Percentiles rank a stretch among this genome's conserved stretches.
phyloP scores from a whole-genome alignment of 2,797 vertebrate species.

The Anomalospiza imberbis region DNA sequence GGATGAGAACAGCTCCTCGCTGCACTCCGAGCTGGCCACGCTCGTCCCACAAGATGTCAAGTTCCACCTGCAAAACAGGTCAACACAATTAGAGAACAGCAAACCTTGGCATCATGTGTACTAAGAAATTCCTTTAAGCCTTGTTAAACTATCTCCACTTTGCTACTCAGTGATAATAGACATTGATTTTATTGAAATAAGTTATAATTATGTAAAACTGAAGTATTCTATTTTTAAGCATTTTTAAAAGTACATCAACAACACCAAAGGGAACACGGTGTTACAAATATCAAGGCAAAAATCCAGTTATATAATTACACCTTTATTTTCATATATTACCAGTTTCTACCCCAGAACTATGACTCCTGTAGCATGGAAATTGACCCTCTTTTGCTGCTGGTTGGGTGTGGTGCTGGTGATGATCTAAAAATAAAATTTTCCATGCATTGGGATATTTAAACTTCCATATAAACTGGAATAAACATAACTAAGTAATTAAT shows the following conservation, averaged over 20 bases:
- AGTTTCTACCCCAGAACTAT: not conserved
- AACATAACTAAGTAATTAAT: not conserved
- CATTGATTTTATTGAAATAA: not conserved
- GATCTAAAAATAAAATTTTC: not conserved
- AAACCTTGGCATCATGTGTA: not conserved
- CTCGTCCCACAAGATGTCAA: conserved; percentile 97
- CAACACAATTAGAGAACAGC: not conserved
- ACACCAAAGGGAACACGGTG: not conserved
- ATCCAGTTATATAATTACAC: not conserved
- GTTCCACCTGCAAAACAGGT: conserved; percentile 85
- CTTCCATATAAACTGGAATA: not conserved
- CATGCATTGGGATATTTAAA: not conserved
- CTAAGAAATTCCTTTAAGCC: not conserved
- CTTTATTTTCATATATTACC: not conserved
- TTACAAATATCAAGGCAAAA: not conserved
- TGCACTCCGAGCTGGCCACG: conserved; percentile 97
- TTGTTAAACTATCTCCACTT: not conserved
- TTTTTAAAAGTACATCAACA: not conserved
- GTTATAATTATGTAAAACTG: not conserved
- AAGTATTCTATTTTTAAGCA: not conserved
- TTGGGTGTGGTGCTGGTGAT: too few species aligned
- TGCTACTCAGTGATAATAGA: not conserved
- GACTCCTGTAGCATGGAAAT: not conserved
- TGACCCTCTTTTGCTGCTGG: not conserved
- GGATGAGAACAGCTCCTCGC: conserved; percentile 95